These are phyloP conservation scores for Drosophila seclusa DNA, from an alignment of 2,888 invertebrate genomes.

Conservation along the genomic window DNA sequence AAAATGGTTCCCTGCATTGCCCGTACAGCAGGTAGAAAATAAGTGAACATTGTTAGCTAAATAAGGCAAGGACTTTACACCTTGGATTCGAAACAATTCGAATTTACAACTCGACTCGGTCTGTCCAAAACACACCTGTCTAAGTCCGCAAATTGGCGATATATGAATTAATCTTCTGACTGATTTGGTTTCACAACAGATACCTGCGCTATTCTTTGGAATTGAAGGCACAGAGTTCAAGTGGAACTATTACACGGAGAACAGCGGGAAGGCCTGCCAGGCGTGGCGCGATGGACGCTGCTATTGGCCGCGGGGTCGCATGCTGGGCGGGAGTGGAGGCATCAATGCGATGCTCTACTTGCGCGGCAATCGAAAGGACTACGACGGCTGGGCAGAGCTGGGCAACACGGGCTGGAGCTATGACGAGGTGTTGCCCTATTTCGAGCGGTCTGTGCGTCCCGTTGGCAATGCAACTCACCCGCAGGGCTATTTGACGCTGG, in stretches of 20 bases:
- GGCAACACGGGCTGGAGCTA: conserved; percentile 90
- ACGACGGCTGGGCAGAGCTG: conserved; percentile 87
- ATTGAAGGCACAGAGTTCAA: conserved; percentile 70
- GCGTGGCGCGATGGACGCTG: conserved; percentile 82
- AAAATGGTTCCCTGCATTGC: too few relatives aligned
- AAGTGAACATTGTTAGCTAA: too few relatives aligned
- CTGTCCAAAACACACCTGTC: too few relatives aligned
- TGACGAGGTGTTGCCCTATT: conserved; percentile 91
- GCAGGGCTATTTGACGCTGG: conserved; percentile 84
- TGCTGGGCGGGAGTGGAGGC: conserved; percentile 88
- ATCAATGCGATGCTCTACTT: conserved; percentile 89
- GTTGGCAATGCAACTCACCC: conserved; percentile 65
- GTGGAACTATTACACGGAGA: conserved; percentile 79
- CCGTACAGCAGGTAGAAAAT: too few relatives aligned
- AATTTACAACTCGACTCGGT: too few relatives aligned
- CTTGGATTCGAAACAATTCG: too few relatives aligned
- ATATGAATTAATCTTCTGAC: neutral
- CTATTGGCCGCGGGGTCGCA: conserved; percentile 87
- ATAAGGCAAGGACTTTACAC: too few relatives aligned
- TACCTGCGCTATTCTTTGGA: conserved; percentile 64
- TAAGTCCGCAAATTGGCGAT: neutral
- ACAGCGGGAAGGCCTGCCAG: conserved; percentile 63
- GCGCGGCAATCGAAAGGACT: conserved; percentile 88
- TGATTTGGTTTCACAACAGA: conserved; percentile 43
- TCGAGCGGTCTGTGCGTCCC: conserved; percentile 88